Conservation (phyloP, 2,797 vertebrate genomes). For the Chloroceryle inda region DNA sequence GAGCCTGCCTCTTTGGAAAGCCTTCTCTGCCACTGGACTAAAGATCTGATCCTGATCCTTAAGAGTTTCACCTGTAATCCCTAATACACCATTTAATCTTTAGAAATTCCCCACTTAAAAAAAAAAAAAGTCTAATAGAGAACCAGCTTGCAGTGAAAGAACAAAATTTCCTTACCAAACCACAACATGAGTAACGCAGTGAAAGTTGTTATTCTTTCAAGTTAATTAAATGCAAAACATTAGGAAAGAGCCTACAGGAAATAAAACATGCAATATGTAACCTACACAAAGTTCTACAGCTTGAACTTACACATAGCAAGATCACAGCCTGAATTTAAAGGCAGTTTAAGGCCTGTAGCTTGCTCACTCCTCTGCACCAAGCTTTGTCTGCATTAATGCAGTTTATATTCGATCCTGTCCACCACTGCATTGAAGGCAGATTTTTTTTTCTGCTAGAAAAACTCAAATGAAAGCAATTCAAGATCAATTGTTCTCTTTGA, state of each 20-base stretch:
- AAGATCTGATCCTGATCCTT: not conserved
- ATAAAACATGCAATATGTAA: not conserved
- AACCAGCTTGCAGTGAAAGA: not conserved
- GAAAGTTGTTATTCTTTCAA: not conserved
- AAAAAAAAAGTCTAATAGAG: not conserved
- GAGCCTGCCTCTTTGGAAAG: not conserved
- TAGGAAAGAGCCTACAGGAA: not conserved
- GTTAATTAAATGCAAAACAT: not conserved
- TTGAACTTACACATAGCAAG: not conserved
- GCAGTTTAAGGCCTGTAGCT: not conserved
- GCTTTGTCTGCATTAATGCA: not conserved
- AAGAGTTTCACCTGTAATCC: not conserved
- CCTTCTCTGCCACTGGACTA: not conserved
- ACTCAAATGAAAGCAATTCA: conserved; percentile 22
- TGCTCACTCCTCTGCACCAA: not conserved
- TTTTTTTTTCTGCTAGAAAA: conserved; percentile 33
- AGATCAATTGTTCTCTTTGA: not conserved
- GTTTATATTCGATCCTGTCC: not conserved
- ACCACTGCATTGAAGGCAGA: not conserved
- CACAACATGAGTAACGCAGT: not conserved
- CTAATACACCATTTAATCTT: not conserved
- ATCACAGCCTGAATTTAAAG: not conserved
- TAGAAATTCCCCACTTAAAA: not conserved
- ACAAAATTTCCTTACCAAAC: not conserved
- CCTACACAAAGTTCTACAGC: not conserved